These are phyloP conservation scores for Podargus strigoides DNA, from an alignment of 2,797 vertebrate species.

Conservation along the genomic window DNA sequence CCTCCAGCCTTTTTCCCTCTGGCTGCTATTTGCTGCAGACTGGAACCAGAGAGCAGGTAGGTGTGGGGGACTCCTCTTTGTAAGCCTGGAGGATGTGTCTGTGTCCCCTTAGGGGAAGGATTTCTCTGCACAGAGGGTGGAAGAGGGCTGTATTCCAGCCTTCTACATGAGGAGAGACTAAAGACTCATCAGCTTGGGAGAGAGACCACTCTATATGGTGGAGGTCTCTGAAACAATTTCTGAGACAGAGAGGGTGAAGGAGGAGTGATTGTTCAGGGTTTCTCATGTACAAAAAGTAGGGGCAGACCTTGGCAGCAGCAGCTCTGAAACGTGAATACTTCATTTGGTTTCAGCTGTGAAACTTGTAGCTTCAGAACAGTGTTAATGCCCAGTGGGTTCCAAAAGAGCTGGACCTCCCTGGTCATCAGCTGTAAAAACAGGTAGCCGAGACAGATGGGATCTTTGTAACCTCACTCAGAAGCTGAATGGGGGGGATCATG, in stretches of 20 bases:
- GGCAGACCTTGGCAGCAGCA: neutral
- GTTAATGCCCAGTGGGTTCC: neutral
- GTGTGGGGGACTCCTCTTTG: neutral
- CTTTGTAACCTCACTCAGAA: neutral
- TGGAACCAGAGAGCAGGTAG: slow-evolving; percentile 91
- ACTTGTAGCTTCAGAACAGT: neutral
- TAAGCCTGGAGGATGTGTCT: neutral
- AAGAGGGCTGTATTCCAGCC: neutral
- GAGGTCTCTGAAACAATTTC: neutral
- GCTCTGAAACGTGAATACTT: neutral
- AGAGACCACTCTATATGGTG: neutral
- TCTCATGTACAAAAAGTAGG: neutral
- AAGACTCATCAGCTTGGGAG: neutral
- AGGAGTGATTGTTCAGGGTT: neutral
- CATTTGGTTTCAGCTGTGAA: neutral
- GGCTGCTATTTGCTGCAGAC: slow-evolving; percentile 90
- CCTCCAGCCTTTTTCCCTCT: slow-evolving; percentile 92
- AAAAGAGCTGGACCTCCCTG: neutral
- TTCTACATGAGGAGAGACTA: neutral
- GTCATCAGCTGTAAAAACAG: neutral
- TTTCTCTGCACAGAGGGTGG: neutral
- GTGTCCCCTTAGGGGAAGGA: neutral
- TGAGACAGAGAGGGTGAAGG: neutral
- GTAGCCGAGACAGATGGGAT: neutral
- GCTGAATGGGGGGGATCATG: neutral